Base-by-base conservation (phyloP, 2,888 invertebrate genomes). In the Caenorhabditis afra region DNA sequence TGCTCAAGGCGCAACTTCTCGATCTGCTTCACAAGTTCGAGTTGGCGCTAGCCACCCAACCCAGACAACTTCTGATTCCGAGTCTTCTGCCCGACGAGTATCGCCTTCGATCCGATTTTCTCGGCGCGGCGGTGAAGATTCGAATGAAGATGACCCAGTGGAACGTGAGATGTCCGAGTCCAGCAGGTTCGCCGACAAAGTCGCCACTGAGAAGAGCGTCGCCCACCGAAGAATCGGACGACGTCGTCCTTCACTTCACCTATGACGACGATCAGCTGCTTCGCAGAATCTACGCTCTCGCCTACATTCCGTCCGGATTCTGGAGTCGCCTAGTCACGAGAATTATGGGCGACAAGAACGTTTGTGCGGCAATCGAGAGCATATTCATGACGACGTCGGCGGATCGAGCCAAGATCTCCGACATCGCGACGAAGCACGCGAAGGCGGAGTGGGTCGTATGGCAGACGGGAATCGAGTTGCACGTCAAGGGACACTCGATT, bases 251-350 rank as follows among this genome's bases (percentile, higher is more conserved):
- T 37, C 71, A 78, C 4, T 78, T 78, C 49, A 73, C 78, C n/a
- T 78, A 73, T 57, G 75, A 82, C 66, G 81, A 83, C 20, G 81
- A 84, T 45, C 67, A 81, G 39, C 64, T 68, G 22, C 68, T 89
- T 35, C 85, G 91, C 35, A 87, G 92, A 10, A 87, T 92, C 35
- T 92, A 92, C 85, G 87, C 91, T 11, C 94, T 98, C 94, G 96
- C 97, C 0, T 99, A 99, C 92, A 96, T 98, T 90, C 99, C 99
- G 0, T 95, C 95, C 82, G 98, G 98, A 0, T 98, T 99, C 92
- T 99, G 98, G 97, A 95, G 97, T 0, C 92, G 98, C 1, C 93
- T 99, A 22, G 94, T 96, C 80, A 95, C 96, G 0, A 92, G 97
- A 53, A 85, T 88, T 18, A 82, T 88, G 52, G 87, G 87, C 50